Percentiles rank a stretch among this genome's conserved stretches.
Evolutionary conservation across 2,797 vertebrate species (phyloP).

Genomic region (Bovichtus diacanthus): DNA sequence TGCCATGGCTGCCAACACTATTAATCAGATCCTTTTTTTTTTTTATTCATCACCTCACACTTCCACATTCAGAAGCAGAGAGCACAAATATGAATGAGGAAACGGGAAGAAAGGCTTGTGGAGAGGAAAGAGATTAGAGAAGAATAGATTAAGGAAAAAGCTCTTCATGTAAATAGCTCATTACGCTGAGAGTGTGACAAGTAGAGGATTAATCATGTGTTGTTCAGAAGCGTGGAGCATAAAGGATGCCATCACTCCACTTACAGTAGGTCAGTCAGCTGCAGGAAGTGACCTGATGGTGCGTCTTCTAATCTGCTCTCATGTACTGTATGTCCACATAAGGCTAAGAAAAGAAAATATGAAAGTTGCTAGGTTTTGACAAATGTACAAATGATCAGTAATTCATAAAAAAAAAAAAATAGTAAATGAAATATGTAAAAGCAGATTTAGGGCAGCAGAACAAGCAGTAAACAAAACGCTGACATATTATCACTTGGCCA

Average conservation of each 20-base stretch:
- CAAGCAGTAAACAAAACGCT: background rate
- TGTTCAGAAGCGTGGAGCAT: constrained; percentile 29
- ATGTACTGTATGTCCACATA: background rate
- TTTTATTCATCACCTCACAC: constrained; percentile 59
- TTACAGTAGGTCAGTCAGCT: constrained; percentile 39
- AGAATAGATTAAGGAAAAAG: constrained; percentile 65
- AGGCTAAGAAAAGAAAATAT: background rate
- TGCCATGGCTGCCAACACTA: constrained; percentile 39
- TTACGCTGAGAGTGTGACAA: constrained; percentile 35
- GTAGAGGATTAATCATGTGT: constrained; percentile 67
- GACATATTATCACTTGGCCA: background rate
- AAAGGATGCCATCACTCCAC: constrained; percentile 35
- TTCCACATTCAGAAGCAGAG: constrained; percentile 46
- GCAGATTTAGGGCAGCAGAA: background rate
- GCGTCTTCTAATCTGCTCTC: background rate
- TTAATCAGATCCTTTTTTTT: constrained; percentile 60
- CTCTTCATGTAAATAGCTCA: constrained; percentile 67
- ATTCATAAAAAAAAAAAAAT: no score
- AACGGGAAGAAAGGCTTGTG: constrained; percentile 36
- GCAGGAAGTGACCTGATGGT: constrained; percentile 22
- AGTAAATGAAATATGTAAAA: background rate
- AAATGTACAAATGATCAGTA: background rate
- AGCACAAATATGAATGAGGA: constrained; percentile 60
- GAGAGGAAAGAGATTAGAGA: constrained; percentile 56
- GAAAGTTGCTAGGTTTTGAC: background rate